These are phyloP conservation scores for Steinernema hermaphroditum DNA, from an alignment of 2,888 invertebrate species.

Conservation along the genomic window DNA sequence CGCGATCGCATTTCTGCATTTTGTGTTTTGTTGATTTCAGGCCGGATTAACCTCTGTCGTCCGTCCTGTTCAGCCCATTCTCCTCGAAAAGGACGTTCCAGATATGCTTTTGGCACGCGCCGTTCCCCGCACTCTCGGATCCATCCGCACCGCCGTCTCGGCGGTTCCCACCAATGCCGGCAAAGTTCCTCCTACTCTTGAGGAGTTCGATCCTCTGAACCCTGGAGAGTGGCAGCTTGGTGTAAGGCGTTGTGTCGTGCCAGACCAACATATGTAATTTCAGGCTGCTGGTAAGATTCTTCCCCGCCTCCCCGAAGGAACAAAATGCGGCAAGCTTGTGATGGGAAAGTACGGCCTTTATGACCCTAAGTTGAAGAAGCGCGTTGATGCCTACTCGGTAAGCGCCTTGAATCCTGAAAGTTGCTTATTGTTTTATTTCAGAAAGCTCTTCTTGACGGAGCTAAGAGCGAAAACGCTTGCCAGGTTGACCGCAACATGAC, in stretches of 20 bases:
- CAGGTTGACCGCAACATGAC: constrained; percentile 53
- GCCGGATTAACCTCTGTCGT: constrained; percentile 11
- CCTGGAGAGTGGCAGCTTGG: constrained; percentile 55
- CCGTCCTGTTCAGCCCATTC: not conserved
- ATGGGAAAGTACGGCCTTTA: constrained; percentile 66
- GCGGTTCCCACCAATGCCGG: constrained; percentile 54
- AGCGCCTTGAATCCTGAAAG: constrained; percentile 26
- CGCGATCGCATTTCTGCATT: not conserved
- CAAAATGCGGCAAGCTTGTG: constrained; percentile 60
- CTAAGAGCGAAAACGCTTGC: constrained; percentile 61
- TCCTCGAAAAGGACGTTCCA: constrained; percentile 23
- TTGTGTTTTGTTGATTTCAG: not conserved
- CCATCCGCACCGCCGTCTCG: constrained; percentile 30
- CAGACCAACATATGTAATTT: constrained; percentile 43
- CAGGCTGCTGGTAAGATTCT: constrained; percentile 62
- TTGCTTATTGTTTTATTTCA: constrained; percentile 32
- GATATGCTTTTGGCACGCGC: constrained; percentile 1
- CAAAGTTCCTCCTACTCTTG: constrained; percentile 59
- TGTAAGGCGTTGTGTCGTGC: not conserved
- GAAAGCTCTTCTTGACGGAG: constrained; percentile 62
- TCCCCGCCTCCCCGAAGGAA: constrained; percentile 65
- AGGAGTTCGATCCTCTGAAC: constrained; percentile 64
- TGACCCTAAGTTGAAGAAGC: constrained; percentile 58
- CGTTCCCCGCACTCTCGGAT: constrained; percentile 12
- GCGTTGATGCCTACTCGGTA: constrained; percentile 57